phyloP scores from a whole-genome alignment of 2,888 invertebrate genomes.

The Ellobium chinense region DNA sequence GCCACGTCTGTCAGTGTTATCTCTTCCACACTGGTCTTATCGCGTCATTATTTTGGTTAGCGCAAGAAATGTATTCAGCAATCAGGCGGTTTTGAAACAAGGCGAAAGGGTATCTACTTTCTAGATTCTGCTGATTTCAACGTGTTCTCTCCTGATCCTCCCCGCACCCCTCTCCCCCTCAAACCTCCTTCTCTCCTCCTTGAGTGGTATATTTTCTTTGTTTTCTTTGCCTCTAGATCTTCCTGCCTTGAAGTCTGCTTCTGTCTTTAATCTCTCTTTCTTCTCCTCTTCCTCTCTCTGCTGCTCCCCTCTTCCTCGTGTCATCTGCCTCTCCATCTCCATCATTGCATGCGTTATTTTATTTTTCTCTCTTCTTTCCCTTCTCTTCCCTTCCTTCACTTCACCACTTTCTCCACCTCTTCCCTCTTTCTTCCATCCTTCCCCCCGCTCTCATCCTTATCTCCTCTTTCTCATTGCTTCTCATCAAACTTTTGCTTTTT shows the following conservation, averaged over 20 bases:
- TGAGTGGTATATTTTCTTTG: neutral
- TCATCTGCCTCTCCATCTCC: neutral
- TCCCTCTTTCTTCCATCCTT: neutral
- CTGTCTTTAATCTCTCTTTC: neutral
- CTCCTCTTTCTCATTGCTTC: too few species aligned
- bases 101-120: too few species aligned
- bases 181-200: neutral
- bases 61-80: too few species aligned
- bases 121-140: too few species aligned
- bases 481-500: too few species aligned
- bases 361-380: neutral
- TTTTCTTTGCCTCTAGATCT: neutral
- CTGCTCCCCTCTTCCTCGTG: neutral
- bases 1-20: too few species aligned
- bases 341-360: neutral
- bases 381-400: too few species aligned
- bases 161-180: neutral
- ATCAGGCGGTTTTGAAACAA: too few species aligned
- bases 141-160: too few species aligned
- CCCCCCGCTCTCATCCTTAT: too few species aligned
- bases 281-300: neutral
- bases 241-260: neutral
- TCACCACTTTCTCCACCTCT: neutral
- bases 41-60: too few species aligned
- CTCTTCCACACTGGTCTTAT: too few species aligned